A percentile compares a stretch with the other conserved stretches of the same genome.
These are phyloP conservation scores for Gallinago undulata DNA, from an alignment of 2,113 vertebrate species.

Conservation along the genomic window DNA sequence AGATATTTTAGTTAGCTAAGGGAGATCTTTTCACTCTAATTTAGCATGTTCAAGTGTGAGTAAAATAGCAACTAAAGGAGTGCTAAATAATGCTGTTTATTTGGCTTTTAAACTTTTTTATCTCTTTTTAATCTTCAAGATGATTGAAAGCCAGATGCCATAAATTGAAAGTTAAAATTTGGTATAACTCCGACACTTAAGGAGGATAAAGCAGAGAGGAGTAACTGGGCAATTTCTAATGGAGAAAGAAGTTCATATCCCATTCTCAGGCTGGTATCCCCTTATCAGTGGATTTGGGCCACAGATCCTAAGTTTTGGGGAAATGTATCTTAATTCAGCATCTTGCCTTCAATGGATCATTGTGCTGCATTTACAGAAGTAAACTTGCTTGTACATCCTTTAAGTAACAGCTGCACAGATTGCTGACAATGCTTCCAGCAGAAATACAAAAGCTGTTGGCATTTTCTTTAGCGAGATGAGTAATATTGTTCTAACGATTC, in stretches of 20 bases:
- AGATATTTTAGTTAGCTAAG: neutral
- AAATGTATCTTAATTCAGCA: neutral
- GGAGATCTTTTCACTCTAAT: neutral
- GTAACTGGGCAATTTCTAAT: neutral
- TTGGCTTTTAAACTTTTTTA: neutral
- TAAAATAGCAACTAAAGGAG: neutral
- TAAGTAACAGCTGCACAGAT: neutral
- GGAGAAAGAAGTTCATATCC: neutral
- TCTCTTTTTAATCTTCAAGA: neutral
- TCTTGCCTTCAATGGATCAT: neutral
- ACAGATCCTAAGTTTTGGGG: neutral
- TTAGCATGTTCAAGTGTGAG: neutral
- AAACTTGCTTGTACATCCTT: neutral
- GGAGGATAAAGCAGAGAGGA: neutral
- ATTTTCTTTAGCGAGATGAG: neutral
- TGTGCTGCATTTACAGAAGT: neutral
- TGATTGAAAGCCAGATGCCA: neutral
- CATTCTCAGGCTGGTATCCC: neutral
- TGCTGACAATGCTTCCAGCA: neutral
- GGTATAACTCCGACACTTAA: neutral
- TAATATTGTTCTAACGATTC: neutral
- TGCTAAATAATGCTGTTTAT: neutral
- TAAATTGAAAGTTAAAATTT: neutral
- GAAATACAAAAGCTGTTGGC: neutral
- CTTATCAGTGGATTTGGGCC: neutral